Percentiles rank a stretch among this genome's conserved stretches.
phyloP scores from a whole-genome alignment of 2,113 vertebrate species.

The Lophius piscatorius region DNA sequence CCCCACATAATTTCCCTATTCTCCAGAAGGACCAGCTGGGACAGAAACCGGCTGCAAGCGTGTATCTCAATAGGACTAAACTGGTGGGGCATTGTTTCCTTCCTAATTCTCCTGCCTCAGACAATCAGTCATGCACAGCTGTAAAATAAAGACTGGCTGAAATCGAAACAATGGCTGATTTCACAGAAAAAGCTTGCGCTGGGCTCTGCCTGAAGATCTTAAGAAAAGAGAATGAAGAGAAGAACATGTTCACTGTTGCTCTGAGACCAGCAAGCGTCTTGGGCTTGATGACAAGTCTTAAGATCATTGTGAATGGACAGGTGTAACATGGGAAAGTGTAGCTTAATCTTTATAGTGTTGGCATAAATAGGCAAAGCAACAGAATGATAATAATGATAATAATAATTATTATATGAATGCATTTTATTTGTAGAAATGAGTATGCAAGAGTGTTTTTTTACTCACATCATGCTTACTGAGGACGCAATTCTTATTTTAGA shows the following conservation, averaged over 20 bases:
- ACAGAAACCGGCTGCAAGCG: constrained; percentile 52
- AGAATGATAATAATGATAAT: too few relatives aligned
- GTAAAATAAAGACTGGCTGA: constrained; percentile 60
- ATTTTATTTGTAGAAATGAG: too few relatives aligned
- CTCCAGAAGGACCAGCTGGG: constrained; percentile 66
- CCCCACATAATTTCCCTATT: constrained; percentile 28
- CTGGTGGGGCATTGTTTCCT: constrained; percentile 67
- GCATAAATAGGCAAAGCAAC: constrained; percentile 23
- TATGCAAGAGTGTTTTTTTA: too few relatives aligned
- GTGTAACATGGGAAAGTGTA: constrained; percentile 27
- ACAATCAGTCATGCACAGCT: constrained; percentile 82
- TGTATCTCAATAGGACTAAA: constrained; percentile 70
- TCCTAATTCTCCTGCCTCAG: constrained; percentile 50
- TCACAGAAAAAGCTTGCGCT: constrained; percentile 26
- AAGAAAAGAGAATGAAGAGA: constrained; percentile 65
- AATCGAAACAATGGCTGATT: constrained; percentile 57
- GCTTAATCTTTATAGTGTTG: constrained; percentile 44
- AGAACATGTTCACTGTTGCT: constrained; percentile 40
- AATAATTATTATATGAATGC: too few relatives aligned
- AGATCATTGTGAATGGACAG: constrained; percentile 49
- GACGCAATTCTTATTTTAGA: too few relatives aligned
- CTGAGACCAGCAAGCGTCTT: constrained; percentile 43
- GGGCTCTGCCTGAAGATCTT: constrained; percentile 41
- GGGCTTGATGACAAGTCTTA: constrained; percentile 44
- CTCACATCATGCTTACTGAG: too few relatives aligned